Evolutionary conservation across 2,113 vertebrate species (phyloP).

Genomic region (Myotis brandtii): DNA sequence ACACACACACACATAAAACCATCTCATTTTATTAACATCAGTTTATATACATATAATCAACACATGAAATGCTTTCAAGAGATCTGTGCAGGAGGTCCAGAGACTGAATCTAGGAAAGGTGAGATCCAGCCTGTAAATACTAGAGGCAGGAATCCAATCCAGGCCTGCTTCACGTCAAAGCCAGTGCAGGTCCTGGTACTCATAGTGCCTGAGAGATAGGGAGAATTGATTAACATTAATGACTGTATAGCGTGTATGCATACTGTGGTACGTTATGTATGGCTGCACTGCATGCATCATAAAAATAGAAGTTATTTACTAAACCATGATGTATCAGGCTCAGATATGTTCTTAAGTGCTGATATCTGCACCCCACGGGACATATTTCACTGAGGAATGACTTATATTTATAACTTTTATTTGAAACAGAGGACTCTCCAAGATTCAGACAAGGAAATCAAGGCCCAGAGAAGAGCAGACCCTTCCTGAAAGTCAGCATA

Average conservation of each 20-base stretch:
- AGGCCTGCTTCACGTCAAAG: not conserved
- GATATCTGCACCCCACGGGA: not conserved
- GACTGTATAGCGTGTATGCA: not conserved
- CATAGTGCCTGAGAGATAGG: not conserved
- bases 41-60: not conserved
- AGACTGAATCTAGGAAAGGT: not conserved
- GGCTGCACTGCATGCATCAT: not conserved
- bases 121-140: not conserved
- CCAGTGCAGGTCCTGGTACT: not conserved
- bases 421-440: not conserved
- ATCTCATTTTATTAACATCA: not conserved
- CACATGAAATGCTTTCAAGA: not conserved
- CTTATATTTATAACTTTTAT: constrained; percentile 4
- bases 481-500: not conserved
- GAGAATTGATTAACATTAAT: not conserved
- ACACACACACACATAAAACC: not conserved
- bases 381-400: not conserved
- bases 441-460: not conserved
- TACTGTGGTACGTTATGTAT: constrained; percentile 2
- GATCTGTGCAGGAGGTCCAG: not conserved
- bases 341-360: not conserved
- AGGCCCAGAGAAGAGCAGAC: not conserved
- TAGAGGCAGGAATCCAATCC: not conserved
- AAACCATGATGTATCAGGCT: not conserved
- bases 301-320: constrained; percentile 55